phyloP scores from a whole-genome alignment of 2,797 vertebrate genomes.

The Distichodus sexfasciatus region DNA sequence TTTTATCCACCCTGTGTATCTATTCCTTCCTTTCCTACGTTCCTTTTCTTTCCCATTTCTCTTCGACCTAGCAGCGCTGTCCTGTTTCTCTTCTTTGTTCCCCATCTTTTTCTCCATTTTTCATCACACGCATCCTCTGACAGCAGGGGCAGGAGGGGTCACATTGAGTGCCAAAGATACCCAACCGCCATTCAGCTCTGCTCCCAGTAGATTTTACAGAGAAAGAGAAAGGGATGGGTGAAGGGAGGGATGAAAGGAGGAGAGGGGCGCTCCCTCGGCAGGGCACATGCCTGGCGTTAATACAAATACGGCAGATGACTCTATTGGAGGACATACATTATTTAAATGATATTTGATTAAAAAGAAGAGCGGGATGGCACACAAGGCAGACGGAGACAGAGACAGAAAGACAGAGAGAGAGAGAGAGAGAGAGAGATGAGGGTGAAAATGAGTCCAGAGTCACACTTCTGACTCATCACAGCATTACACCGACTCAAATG shows the following conservation, averaged over 20 bases:
- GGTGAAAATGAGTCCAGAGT: conserved; percentile 2
- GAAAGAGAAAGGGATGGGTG: conserved; percentile 41
- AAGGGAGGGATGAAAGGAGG: conserved; percentile 12
- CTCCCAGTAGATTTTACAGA: conserved; percentile 10
- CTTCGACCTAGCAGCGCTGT: conserved; percentile 10
- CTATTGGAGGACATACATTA: conserved; percentile 8
- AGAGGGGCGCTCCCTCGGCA: not conserved
- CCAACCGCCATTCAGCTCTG: conserved; percentile 31
- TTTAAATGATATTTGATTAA: conserved; percentile 12
- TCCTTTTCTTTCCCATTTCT: conserved; percentile 15
- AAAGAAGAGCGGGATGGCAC: not conserved
- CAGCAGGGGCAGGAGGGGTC: conserved; percentile 21
- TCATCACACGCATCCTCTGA: conserved; percentile 19
- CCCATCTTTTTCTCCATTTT: conserved; percentile 27
- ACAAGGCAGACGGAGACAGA: not conserved
- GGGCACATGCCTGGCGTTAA: not conserved
- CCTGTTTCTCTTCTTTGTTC: conserved; percentile 19
- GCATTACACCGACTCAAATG: not conserved
- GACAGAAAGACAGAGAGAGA: not conserved
- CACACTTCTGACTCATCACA: not conserved
- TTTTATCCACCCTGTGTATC: not conserved
- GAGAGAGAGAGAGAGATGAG: not conserved
- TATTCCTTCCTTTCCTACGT: conserved; percentile 24
- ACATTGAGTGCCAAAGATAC: conserved; percentile 32
- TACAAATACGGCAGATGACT: not conserved